Evolutionary conservation across 2,888 invertebrate genomes (phyloP).

Genomic region (Diplazon laetatorius): DNA sequence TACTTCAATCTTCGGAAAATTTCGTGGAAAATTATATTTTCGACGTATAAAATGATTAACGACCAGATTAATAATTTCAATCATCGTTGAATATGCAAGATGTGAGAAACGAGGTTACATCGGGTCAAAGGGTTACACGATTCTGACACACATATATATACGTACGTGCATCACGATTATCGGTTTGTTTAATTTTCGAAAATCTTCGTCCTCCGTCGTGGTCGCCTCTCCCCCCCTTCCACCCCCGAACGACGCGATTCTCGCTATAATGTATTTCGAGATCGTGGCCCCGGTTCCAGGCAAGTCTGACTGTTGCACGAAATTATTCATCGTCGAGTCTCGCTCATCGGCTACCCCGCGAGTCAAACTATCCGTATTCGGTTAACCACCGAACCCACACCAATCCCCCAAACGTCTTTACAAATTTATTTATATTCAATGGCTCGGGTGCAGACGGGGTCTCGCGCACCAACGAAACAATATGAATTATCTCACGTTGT

Average conservation of each 20-base stretch:
- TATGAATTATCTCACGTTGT: not conserved
- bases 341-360: too few relatives aligned
- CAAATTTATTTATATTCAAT: conserved; percentile 26
- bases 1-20: too few relatives aligned
- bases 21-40: not conserved
- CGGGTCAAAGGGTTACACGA: conserved; percentile 32
- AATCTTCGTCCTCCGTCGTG: not conserved
- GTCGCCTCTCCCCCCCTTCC: not conserved
- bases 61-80: not conserved
- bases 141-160: not conserved
- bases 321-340: conserved; percentile 52
- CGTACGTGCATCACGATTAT: conserved; percentile 9
- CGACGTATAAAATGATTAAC: not conserved
- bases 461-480: conserved; percentile 1
- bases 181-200: conserved; percentile 20
- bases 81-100: not conserved
- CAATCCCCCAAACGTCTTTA: conserved; percentile 1
- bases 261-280: conserved; percentile 42
- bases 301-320: conserved; percentile 1
- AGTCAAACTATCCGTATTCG: conserved; percentile 20
- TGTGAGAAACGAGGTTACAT: conserved; percentile 2
- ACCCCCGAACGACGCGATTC: conserved; percentile 10
- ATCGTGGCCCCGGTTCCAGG: not conserved
- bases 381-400: not conserved
- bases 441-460: not conserved